Evolutionary conservation across 2,797 vertebrate species (phyloP).

Genomic region (Momotus momota): DNA sequence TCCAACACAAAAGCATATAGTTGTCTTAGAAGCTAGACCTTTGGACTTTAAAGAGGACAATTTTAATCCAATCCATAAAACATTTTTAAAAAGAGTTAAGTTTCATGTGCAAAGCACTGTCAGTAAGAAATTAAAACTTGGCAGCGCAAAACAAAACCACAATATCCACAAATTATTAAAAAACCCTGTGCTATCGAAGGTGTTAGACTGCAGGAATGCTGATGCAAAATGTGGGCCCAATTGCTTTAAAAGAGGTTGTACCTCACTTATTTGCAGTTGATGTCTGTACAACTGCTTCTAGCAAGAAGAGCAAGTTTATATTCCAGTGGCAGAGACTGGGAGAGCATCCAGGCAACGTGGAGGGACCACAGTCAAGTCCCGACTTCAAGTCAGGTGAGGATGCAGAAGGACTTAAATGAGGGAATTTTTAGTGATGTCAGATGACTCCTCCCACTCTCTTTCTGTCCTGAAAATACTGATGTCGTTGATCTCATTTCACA

Average conservation of each 20-base stretch:
- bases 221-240: not conserved
- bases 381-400: fast-evolving
- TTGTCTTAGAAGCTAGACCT: not conserved
- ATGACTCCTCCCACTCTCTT: not conserved
- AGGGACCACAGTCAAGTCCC: too few species aligned
- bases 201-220: not conserved
- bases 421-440: not conserved
- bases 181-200: not conserved
- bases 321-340: not conserved
- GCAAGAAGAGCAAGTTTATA: not conserved
- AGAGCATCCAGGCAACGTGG: not conserved
- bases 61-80: not conserved
- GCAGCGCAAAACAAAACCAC: not conserved
- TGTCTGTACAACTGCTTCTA: not conserved
- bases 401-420: not conserved
- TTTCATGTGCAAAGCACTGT: not conserved
- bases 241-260: not conserved
- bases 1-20: not conserved
- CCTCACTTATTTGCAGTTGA: not conserved
- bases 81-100: fast-evolving
- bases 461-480: not conserved
- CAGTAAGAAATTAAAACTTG: not conserved
- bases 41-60: not conserved
- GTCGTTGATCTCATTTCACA: not conserved
- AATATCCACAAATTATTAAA: not conserved